Conservation (phyloP, 2,113 vertebrate species). For the Rhodinocichla rosea region DNA sequence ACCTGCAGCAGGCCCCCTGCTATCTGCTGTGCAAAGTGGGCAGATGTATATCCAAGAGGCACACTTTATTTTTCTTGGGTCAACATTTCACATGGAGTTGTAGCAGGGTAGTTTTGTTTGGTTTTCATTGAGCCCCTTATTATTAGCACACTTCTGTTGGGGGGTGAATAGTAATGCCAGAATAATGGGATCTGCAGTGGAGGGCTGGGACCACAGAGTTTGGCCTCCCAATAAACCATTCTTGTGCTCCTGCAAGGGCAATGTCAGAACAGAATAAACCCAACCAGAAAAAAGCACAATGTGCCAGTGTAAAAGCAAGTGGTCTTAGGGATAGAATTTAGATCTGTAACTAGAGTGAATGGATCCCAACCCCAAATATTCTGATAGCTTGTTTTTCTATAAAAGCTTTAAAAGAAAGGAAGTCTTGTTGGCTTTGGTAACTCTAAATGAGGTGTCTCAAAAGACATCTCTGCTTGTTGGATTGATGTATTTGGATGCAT, state of each 20-base stretch:
- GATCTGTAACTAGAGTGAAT: not conserved
- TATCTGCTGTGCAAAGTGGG: slow-evolving; percentile 18
- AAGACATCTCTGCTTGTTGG: not conserved
- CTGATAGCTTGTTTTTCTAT: not conserved
- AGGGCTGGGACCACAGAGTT: not conserved
- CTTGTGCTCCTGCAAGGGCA: not conserved
- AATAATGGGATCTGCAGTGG: not conserved
- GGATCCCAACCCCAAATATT: not conserved
- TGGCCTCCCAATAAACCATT: not conserved
- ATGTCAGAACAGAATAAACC: not conserved
- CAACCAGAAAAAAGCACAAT: not conserved
- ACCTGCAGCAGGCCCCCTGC: slow-evolving; percentile 29
- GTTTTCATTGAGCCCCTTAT: not conserved
- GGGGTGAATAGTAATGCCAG: not conserved
- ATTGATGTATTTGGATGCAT: not conserved
- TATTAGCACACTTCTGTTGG: not conserved
- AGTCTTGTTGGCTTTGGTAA: not conserved
- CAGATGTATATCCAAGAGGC: not conserved
- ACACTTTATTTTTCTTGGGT: slow-evolving; percentile 30
- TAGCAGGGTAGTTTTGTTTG: slow-evolving; percentile 1
- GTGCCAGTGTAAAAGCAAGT: not conserved
- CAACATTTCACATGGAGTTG: slow-evolving; percentile 1
- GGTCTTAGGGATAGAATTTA: not conserved
- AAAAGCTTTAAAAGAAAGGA: not conserved
- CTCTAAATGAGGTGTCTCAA: not conserved